Base-by-base conservation (phyloP, 2,797 vertebrate species). In the Hippoglossus hippoglossus region DNA sequence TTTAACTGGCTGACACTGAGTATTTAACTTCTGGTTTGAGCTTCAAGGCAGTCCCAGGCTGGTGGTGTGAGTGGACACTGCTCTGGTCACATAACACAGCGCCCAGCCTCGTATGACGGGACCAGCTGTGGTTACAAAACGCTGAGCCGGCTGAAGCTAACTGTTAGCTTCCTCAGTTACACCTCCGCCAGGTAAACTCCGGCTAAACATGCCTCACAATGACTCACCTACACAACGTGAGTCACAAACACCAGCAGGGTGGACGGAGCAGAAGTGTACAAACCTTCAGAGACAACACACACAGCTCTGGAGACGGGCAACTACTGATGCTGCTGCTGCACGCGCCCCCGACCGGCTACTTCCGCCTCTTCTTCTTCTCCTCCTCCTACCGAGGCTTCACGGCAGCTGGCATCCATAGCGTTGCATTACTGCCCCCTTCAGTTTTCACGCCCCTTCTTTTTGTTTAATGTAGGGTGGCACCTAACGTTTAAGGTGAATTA, bases 101-200 rank as follows among this genome's bases (percentile, higher is more conserved):
- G n/a, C 7, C 16, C 25, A 47, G 55, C 39, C 73, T 59, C 49
- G 67, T 65, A 39, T 58, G 19, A 16, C 3, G 2, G 16, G 47
- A 24, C 50, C 57, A 36, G 50, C 44, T 26, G 60, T 10, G 3
- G 26, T 56, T 71, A 67, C 7, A 1, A 54, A 63, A 75, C 16
- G 1, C 28, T 59, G 31, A 25, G 21, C 3, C 9, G 5, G 5
- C 19, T 66, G n/a, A 22, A 44, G 65, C 70, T 70, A 75, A 53
- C 36, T 5, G 57, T 68, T 81, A 68, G 64, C 72, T 67, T 63
- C 16, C 24, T 16, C 10, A 10, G 16, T 12, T 61, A 53, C 46
- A 64, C 21, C 7, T 11, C 13, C 16, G 5, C 7, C 44, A 46
- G 11, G 36, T 13, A 13, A 25, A 74, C 13, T 28, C 1, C 8